Conservation (phyloP, 1,140 invertebrate species). For the Muscidifurax raptorellus region DNA sequence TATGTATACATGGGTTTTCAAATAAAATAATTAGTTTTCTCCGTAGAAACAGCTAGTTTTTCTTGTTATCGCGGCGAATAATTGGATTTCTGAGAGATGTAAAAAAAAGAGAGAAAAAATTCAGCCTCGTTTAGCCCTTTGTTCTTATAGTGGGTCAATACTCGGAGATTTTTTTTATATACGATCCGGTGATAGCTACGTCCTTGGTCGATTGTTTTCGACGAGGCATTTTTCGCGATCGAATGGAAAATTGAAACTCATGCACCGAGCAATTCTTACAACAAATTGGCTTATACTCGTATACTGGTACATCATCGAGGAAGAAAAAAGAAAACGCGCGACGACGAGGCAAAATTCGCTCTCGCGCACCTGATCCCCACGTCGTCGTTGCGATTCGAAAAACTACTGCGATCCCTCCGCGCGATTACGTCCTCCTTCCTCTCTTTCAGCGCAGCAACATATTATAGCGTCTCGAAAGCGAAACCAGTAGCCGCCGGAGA, state of each 20-base stretch:
- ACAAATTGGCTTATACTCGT: background rate
- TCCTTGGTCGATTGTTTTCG: constrained; percentile 10
- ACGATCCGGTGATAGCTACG: background rate
- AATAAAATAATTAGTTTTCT: constrained; percentile 25
- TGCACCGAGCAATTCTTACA: too few relatives aligned
- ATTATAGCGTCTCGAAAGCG: background rate
- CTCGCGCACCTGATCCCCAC: background rate
- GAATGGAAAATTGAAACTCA: background rate
- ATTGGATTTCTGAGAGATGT: too few relatives aligned
- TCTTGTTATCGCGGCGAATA: constrained; percentile 10
- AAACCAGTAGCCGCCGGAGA: background rate
- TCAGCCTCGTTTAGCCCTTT: background rate
- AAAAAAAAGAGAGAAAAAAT: background rate
- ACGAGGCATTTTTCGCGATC: background rate
- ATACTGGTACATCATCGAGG: too few relatives aligned
- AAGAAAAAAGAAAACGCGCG: too few relatives aligned
- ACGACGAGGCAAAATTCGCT: too few relatives aligned
- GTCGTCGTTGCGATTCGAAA: background rate
- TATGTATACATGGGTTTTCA: background rate
- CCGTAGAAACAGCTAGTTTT: constrained; percentile 12
- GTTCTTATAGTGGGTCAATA: background rate
- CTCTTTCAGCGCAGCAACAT: background rate
- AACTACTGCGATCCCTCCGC: background rate
- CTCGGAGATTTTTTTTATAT: background rate
- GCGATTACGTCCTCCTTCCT: background rate